Evolutionary conservation across 2,797 vertebrate species (phyloP).

Genomic region (Myiotriccus ornatus): DNA sequence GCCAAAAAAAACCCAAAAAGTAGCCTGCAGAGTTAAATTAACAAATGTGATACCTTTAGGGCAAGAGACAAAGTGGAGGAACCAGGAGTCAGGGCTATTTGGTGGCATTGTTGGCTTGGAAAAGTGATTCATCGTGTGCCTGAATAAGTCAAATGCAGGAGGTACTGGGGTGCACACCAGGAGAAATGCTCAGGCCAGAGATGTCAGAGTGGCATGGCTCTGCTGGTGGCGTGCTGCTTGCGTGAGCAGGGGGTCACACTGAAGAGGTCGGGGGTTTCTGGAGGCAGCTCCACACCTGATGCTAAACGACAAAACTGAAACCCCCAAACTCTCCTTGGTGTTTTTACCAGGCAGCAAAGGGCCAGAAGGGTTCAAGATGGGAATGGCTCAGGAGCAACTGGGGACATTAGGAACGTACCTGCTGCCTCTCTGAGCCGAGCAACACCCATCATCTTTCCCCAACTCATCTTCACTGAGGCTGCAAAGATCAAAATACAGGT

Average conservation of each 20-base stretch:
- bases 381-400: not conserved
- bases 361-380: not conserved
- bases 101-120: not conserved
- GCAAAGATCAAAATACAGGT: not conserved
- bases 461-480: not conserved
- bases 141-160: not conserved
- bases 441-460: not conserved
- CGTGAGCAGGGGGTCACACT: not conserved
- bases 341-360: not conserved
- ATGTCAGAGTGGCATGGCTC: accelerated
- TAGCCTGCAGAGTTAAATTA: not conserved
- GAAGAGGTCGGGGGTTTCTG: not conserved
- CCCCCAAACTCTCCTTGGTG: not conserved
- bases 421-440: not conserved
- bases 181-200: not conserved
- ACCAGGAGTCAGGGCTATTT: not conserved
- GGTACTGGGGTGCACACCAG: too few species aligned
- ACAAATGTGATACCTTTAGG: not conserved
- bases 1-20: not conserved
- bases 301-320: not conserved
- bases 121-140: not conserved
- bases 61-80: not conserved
- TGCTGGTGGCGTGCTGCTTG: accelerated
- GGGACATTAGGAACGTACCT: slow-evolving; percentile 18
- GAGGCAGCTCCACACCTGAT: not conserved